Conservation (phyloP, 1,140 invertebrate species). For the Lepidurus arcticus region DNA sequence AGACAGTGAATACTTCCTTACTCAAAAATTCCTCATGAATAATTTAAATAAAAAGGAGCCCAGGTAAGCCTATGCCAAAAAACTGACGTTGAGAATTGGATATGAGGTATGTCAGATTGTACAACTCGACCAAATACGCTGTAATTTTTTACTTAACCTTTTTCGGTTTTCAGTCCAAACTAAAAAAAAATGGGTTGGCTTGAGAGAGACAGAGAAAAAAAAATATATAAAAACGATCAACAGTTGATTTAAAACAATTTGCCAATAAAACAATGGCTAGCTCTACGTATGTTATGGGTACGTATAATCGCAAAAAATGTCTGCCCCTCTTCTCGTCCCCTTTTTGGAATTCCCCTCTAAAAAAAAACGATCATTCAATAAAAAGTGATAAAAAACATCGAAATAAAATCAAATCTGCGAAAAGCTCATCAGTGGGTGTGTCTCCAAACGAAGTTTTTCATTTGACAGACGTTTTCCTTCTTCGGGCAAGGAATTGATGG, state of each 20-base stretch:
- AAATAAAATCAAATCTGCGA: too few species aligned
- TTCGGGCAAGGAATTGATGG: too few species aligned
- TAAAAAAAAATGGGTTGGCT: background rate
- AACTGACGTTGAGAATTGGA: slow-evolving; percentile 19
- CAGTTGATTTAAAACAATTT: too few species aligned
- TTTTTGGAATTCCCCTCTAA: background rate
- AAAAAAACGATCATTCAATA: too few species aligned
- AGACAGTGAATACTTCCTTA: background rate
- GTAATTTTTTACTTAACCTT: background rate
- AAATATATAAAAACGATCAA: background rate
- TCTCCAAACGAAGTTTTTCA: too few species aligned
- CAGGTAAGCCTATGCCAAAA: slow-evolving; percentile 14
- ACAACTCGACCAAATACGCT: slow-evolving; percentile 17
- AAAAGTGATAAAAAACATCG: too few species aligned
- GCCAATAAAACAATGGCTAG: background rate
- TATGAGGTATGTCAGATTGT: slow-evolving; percentile 22
- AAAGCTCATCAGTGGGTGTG: too few species aligned
- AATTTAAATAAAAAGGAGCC: background rate
- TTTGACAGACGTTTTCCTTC: too few species aligned
- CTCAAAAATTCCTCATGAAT: background rate
- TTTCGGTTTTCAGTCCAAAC: background rate
- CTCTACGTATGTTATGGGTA: slow-evolving; percentile 4
- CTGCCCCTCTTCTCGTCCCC: slow-evolving; percentile 12
- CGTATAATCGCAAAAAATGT: background rate
- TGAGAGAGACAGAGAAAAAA: background rate